A percentile compares a stretch with the other conserved stretches of the same genome.
Evolutionary conservation across 2,113 vertebrate genomes (phyloP).

Genomic region (Falcunculus frontatus): DNA sequence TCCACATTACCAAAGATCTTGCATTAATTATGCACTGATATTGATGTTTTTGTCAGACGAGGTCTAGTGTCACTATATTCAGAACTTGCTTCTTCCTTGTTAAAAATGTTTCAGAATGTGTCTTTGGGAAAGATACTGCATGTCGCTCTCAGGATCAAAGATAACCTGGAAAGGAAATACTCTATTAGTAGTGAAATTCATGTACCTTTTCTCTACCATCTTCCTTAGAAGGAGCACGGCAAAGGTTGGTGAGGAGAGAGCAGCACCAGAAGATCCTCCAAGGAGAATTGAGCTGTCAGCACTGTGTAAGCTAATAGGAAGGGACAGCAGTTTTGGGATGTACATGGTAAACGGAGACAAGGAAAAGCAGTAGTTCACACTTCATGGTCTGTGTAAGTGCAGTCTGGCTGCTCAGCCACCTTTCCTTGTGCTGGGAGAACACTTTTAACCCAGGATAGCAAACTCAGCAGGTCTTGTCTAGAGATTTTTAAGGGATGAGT

Average conservation of each 20-base stretch:
- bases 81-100: conserved; percentile 68
- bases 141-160: conserved; percentile 56
- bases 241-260: background rate
- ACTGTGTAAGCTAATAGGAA: background rate
- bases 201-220: background rate
- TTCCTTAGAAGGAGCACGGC: background rate
- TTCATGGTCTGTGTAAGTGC: background rate
- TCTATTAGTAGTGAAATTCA: conserved; percentile 46
- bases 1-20: conserved; percentile 54
- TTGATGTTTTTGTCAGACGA: conserved; percentile 74
- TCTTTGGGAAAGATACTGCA: conserved; percentile 58
- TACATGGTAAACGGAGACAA: background rate
- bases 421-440: background rate
- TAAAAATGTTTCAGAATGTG: conserved; percentile 67
- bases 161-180: conserved; percentile 25
- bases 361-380: conserved; percentile 22
- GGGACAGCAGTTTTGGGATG: background rate
- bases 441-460: no score
- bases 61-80: conserved; percentile 73
- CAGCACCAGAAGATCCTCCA: background rate
- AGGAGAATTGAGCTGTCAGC: conserved; percentile 30
- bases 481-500: no score
- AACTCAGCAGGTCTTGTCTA: no score
- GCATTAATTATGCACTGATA: conserved; percentile 79
- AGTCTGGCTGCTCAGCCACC: background rate